Conservation (phyloP, 2,797 vertebrate genomes). For the Squalus acanthias region DNA sequence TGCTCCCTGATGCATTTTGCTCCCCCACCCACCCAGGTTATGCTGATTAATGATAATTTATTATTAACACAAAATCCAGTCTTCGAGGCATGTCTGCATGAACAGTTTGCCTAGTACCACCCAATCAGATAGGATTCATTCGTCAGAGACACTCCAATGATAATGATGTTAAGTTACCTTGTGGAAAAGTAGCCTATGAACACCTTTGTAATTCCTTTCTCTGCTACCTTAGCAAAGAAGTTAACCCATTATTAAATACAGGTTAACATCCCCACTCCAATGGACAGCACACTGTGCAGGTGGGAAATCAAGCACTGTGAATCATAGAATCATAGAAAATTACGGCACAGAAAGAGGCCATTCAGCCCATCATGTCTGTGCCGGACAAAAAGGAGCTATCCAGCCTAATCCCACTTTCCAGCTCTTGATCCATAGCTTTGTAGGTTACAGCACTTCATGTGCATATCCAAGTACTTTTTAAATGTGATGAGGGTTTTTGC, state of each 20-base stretch:
- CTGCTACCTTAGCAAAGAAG: not conserved
- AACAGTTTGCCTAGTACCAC: not conserved
- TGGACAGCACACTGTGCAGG: not conserved
- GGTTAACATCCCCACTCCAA: not conserved
- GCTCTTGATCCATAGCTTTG: too few species aligned
- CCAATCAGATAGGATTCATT: not conserved
- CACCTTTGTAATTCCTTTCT: not conserved
- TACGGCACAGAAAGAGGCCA: too few species aligned
- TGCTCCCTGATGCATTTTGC: not conserved
- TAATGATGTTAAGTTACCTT: not conserved
- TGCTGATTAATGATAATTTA: not conserved
- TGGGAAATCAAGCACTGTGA: not conserved
- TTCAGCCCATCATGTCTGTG: too few species aligned
- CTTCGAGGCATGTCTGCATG: not conserved
- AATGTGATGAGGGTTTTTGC: too few species aligned
- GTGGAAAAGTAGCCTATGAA: not conserved
- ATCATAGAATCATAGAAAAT: too few species aligned
- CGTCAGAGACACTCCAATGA: not conserved
- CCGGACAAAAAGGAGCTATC: too few species aligned
- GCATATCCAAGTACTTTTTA: too few species aligned
- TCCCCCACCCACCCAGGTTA: not conserved
- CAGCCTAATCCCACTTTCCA: too few species aligned
- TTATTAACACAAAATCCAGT: not conserved
- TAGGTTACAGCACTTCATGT: too few species aligned
- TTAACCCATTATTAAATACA: not conserved